These are phyloP conservation scores for Stylophora pistillata DNA, from an alignment of 64 coral and sea anemone species.

Conservation along the genomic window DNA sequence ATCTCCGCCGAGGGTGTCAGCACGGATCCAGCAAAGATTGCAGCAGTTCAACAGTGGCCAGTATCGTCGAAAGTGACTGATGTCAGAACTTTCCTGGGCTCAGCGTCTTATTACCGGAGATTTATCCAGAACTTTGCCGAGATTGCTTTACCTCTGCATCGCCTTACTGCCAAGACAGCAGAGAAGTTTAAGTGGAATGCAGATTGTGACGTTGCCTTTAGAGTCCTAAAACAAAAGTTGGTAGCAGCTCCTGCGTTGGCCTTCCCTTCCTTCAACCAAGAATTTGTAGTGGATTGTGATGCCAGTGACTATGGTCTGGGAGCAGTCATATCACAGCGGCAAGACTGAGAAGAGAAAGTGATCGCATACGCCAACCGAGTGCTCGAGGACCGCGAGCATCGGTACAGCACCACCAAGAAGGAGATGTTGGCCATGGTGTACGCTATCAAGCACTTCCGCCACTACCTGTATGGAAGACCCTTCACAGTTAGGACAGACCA, in stretches of 20 bases:
- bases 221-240: not conserved
- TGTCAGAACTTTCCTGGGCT: not conserved
- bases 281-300: slow-evolving; percentile 22
- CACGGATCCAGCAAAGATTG: not conserved
- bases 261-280: not conserved
- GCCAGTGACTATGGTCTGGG: not conserved
- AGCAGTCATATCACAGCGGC: not conserved
- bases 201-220: slow-evolving; percentile 15
- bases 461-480: slow-evolving; percentile 33
- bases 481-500: slow-evolving; percentile 37
- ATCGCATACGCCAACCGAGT: slow-evolving; percentile 26
- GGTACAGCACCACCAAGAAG: slow-evolving; percentile 15
- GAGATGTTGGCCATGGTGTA: slow-evolving; percentile 33
- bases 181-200: not conserved
- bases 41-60: not conserved
- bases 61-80: not conserved
- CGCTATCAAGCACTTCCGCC: slow-evolving; percentile 38
- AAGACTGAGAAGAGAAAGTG: not conserved
- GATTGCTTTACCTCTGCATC: slow-evolving; percentile 10
- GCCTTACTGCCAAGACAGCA: not conserved
- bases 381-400: not conserved
- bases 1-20: not conserved
- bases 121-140: slow-evolving; percentile 19
- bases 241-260: slow-evolving; percentile 11
- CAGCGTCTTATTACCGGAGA: slow-evolving; percentile 26